Base-by-base conservation (phyloP, 2,888 invertebrate species). In the Acanthopleura granulata region DNA sequence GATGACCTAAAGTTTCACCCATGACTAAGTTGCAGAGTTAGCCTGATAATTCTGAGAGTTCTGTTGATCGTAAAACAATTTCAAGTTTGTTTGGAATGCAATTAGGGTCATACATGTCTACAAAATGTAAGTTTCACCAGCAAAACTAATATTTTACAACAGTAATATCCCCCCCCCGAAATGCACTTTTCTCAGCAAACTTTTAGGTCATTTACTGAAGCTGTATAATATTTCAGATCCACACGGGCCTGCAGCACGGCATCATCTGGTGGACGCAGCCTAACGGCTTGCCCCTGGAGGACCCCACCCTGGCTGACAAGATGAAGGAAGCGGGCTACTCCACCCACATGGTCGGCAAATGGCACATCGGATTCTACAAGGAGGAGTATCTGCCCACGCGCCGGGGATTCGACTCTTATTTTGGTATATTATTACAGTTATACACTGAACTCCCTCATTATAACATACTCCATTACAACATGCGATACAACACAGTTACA, bases 321-420 rank as follows among this genome's bases (percentile, higher is more conserved):
- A 74, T 89, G 75, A 82, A 79, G 57, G 84, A 85, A 69, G 82
- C 84, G n/a, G 88, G 88, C 0, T 89, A 89, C 72, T 79, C 86
- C 29, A 89, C 89, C 30, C 89, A 89, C 77, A 84, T 85, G 78
- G 86, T 89, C 9, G 89, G 89, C 15, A 89, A 89, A 76, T 92
- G 92, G 92, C 91, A 92, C 81, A 82, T 92, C 49, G 92, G 92
- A 0, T 91, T 90, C 79, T 92, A 91, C 83, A 88, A 90, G 77
- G 82, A 88, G 73, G 89, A 89, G 14, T 91, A 88, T 78, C 81
- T 91, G 6, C 92, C 92, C 14, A 89, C 87, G 3, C 85, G 83
- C 51, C 82, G 92, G 22, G 92, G 92, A n/a, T 92, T 92, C 81
- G 91, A 92, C 78, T 87, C 90, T 16, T 92, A 90, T 78, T 91